These are phyloP conservation scores for Clistopyga incitator DNA, from an alignment of 2,888 invertebrate species.

Conservation along the genomic window DNA sequence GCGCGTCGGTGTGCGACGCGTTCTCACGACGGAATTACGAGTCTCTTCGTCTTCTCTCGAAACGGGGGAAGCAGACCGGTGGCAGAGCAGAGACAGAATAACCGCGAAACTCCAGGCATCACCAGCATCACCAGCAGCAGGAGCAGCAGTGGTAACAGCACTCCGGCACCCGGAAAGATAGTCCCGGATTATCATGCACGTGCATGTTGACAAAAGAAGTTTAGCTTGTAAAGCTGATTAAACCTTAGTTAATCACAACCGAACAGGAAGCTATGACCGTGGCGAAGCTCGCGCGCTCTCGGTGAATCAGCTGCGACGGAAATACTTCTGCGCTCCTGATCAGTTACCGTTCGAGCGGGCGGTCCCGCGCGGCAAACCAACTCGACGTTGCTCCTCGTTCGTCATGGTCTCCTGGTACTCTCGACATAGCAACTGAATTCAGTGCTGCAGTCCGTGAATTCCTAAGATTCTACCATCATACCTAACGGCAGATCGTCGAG, in stretches of 20 bases:
- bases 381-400: constrained; percentile 51
- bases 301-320: constrained; percentile 17
- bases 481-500: constrained; percentile 68
- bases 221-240: constrained; percentile 84
- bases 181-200: constrained; percentile 82
- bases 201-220: constrained; percentile 83
- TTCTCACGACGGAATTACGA: constrained; percentile 52
- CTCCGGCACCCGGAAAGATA: constrained; percentile 74
- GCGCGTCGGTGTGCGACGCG: constrained; percentile 14
- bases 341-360: constrained; percentile 76
- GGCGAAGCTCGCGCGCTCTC: constrained; percentile 21
- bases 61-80: constrained; percentile 59
- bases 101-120: constrained; percentile 18
- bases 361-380: constrained; percentile 81
- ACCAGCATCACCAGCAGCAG: too few species aligned
- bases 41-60: constrained; percentile 54
- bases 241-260: constrained; percentile 83
- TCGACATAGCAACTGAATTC: constrained; percentile 83
- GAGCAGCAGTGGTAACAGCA: constrained; percentile 5
- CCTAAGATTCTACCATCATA: constrained; percentile 79
- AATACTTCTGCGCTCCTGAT: constrained; percentile 71
- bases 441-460: constrained; percentile 81
- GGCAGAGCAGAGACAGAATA: constrained; percentile 44
- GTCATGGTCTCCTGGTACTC: constrained; percentile 69
- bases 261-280: constrained; percentile 75